Conservation (phyloP, 2,888 invertebrate species). For the Lepidonotus clava region DNA sequence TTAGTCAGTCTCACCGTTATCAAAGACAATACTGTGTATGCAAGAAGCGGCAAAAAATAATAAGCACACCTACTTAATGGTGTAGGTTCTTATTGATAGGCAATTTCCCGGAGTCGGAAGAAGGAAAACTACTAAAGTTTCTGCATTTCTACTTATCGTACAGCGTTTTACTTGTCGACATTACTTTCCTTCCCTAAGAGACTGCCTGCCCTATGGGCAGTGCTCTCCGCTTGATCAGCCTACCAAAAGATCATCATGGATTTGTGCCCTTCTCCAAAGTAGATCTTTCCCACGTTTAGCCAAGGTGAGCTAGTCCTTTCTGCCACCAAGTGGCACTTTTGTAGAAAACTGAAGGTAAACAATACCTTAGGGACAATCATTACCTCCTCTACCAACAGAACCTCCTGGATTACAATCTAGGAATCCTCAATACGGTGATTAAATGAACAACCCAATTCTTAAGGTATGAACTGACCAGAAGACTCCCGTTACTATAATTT, state of each 20-base stretch:
- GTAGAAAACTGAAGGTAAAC: neutral
- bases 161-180: conserved; percentile 15
- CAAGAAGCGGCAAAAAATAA: conserved; percentile 16
- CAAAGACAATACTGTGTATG: conserved; percentile 8
- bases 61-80: neutral
- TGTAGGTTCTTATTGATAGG: too few species aligned
- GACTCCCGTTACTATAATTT: too few species aligned
- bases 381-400: too few species aligned
- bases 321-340: neutral
- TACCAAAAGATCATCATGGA: neutral
- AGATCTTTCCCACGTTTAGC: neutral
- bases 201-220: conserved; percentile 12
- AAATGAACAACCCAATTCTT: too few species aligned
- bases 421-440: too few species aligned
- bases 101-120: too few species aligned
- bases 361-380: too few species aligned
- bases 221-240: neutral
- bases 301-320: neutral
- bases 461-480: too few species aligned
- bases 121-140: neutral
- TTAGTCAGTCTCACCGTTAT: conserved; percentile 42
- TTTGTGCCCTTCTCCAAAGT: neutral
- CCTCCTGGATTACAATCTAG: too few species aligned
- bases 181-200: neutral
- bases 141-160: conserved; percentile 39